phyloP scores from a whole-genome alignment of 2,113 vertebrate species.

The Equus quagga region DNA sequence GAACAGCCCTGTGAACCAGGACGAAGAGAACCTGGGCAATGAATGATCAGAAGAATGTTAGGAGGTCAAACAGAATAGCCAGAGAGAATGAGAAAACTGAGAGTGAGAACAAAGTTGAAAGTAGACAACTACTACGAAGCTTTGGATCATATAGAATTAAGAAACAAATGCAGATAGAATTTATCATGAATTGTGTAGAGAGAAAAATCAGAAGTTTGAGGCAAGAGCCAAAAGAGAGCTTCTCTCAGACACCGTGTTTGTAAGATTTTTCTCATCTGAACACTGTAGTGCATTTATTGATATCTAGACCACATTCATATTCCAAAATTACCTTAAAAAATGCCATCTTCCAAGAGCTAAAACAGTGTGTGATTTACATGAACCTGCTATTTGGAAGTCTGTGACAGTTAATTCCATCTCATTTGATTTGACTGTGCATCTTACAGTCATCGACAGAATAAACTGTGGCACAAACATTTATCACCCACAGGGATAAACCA shows the following conservation, averaged over 20 bases:
- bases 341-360: not conserved
- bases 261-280: not conserved
- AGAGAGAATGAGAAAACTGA: not conserved
- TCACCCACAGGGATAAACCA: not conserved
- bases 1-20: not conserved
- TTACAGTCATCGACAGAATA: conserved; percentile 9
- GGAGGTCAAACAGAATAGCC: not conserved
- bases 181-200: not conserved
- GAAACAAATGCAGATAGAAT: not conserved
- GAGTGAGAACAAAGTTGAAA: not conserved
- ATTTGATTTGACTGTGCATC: not conserved
- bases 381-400: not conserved
- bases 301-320: not conserved
- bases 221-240: not conserved
- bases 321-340: not conserved
- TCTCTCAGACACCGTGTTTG: not conserved
- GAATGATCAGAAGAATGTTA: not conserved
- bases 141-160: not conserved
- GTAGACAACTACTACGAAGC: not conserved
- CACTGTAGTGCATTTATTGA: not conserved
- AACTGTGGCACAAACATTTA: not conserved
- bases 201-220: not conserved
- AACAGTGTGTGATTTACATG: not conserved
- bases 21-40: not conserved
- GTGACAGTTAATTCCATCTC: not conserved